These are phyloP conservation scores for Amaurobius ferox DNA, from an alignment of 2,888 invertebrate genomes.

Conservation along the genomic window DNA sequence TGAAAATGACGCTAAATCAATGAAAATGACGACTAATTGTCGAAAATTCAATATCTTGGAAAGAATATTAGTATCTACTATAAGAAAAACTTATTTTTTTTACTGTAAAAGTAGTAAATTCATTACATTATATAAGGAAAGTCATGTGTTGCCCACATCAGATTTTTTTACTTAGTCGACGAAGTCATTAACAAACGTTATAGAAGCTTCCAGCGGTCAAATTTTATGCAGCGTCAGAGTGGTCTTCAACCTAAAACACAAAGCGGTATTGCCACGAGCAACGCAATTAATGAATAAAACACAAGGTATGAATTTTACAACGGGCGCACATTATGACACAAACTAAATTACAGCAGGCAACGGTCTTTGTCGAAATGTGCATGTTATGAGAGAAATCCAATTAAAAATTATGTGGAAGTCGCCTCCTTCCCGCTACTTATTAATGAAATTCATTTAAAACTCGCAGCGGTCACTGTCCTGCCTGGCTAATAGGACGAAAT, in stretches of 20 bases:
- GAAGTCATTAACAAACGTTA: no score
- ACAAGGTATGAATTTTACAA: slow-evolving; percentile 16
- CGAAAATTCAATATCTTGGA: no score
- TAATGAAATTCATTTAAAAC: slow-evolving; percentile 16
- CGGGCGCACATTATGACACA: slow-evolving; percentile 9
- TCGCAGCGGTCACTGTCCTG: slow-evolving; percentile 11
- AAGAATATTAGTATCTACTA: no score
- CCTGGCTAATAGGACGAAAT: slow-evolving; percentile 12
- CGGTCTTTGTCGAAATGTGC: slow-evolving; percentile 16
- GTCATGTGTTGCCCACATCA: no score
- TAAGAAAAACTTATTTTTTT: no score
- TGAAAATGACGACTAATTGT: no score
- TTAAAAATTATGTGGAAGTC: slow-evolving; percentile 13
- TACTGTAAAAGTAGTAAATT: no score
- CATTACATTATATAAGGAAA: no score
- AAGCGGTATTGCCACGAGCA: background rate
- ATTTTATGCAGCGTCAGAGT: no score
- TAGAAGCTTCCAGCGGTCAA: no score
- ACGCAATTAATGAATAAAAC: slow-evolving; percentile 14
- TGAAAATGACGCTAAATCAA: no score
- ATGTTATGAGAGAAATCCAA: slow-evolving; percentile 12
- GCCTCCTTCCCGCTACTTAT: background rate
- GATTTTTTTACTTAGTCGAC: no score
- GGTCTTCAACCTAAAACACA: background rate
- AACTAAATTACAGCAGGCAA: slow-evolving; percentile 2